A percentile compares a stretch with the other conserved stretches of the same genome.
Evolutionary conservation across 2,113 vertebrate genomes (phyloP).

Genomic region (Nematolebias whitei): DNA sequence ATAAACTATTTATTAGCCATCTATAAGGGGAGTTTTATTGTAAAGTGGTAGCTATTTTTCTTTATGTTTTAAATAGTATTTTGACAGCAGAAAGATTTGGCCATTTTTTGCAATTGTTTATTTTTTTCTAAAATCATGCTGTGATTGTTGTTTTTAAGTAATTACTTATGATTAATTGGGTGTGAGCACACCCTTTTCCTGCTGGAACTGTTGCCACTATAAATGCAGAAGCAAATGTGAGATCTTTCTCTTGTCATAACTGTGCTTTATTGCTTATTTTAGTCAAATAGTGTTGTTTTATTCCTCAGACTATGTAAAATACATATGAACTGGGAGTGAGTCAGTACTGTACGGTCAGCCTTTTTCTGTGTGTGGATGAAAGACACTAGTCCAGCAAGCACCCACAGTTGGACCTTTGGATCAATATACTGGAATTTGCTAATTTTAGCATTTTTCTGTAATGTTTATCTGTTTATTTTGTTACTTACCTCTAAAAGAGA

Average conservation of each 20-base stretch:
- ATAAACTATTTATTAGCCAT: too few relatives aligned
- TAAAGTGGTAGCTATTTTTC: constrained; percentile 44
- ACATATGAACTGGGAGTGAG: constrained; percentile 37
- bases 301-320: constrained; percentile 39
- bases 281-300: constrained; percentile 27
- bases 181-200: constrained; percentile 81
- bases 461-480: constrained; percentile 26
- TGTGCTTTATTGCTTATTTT: constrained; percentile 19
- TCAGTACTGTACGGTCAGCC: constrained; percentile 50
- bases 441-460: constrained; percentile 30
- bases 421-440: constrained; percentile 21
- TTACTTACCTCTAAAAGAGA: constrained; percentile 8
- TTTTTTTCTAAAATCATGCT: constrained; percentile 66
- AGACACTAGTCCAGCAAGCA: constrained; percentile 41
- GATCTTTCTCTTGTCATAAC: constrained; percentile 57
- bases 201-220: constrained; percentile 77
- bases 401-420: constrained; percentile 36
- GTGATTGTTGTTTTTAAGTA: constrained; percentile 79
- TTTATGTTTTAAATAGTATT: constrained; percentile 60
- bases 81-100: constrained; percentile 68
- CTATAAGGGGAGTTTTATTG: too few relatives aligned
- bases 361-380: constrained; percentile 48
- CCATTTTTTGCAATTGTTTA: constrained; percentile 71
- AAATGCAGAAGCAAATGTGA: constrained; percentile 58
- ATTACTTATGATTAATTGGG: constrained; percentile 84